Base-by-base conservation (phyloP, 2,888 invertebrate species). In the Glyphotaelius pellucidus region DNA sequence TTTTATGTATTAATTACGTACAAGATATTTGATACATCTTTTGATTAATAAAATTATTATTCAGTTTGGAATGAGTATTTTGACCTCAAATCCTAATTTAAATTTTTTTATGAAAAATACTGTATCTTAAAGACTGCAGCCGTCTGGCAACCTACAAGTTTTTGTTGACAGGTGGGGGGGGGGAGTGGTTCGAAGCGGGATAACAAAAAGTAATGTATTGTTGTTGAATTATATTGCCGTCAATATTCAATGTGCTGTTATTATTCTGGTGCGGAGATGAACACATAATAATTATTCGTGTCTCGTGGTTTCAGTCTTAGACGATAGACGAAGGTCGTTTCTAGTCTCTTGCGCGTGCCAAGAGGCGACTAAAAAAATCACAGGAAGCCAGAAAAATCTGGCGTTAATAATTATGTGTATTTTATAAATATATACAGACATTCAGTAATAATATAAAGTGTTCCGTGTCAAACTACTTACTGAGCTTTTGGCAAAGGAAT, bases 261-360 rank as follows among this genome's bases (percentile, higher is more conserved):
- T 31, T 67, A 67, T 67, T 67, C 67, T 67, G 25, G 9, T 25
- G 25, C 25, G 67, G 67, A 67, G 67, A 67, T 67, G 81, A 81
- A 85, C 35, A 85, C 12, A 42, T 85, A 31, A 85, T 85, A 15
- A 85, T 85, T 85, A 85, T 32, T 85, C 85, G n/a, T 38, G 35
- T 85, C 85, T 32, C 85, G 85, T 85, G 85, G 85, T 38, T 38
- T 32, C 42, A 42, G 42, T 42, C 11, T 25, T 32, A 32, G 31
- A 81, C 32, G 81, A 31, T 32, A 81, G 81, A 81, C 15, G 81
- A 81, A 81, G 81, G 81, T 31, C 32, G 85, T 25, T 31, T 52
- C 30, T 88, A 30, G 88, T 88, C 67, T 88, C 30, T 31, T 32
- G 52, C 14, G 32, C 31, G 88, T 88, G 88, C 88, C 88, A 88